Percentiles rank a stretch among this genome's conserved stretches.
phyloP scores from a whole-genome alignment of 2,888 invertebrate species.

The Nasonovia ribisnigri region DNA sequence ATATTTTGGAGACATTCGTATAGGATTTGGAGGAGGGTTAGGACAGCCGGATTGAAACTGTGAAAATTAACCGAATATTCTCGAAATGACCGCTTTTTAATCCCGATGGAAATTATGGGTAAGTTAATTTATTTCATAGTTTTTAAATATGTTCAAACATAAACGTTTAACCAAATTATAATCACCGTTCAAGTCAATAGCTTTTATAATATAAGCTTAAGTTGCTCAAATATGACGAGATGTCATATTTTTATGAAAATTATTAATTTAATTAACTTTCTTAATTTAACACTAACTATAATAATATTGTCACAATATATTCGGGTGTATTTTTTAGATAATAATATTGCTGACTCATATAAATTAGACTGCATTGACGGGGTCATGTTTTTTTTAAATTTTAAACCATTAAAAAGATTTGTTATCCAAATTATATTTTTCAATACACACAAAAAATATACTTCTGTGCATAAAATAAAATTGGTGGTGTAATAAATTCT shows the following conservation, averaged over 20 bases:
- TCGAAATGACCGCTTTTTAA: background rate
- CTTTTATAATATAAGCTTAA: background rate
- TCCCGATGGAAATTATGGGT: background rate
- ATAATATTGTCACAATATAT: background rate
- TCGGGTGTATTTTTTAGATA: background rate
- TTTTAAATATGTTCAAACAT: background rate
- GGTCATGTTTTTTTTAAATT: no score
- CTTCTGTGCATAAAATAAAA: background rate
- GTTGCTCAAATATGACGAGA: background rate
- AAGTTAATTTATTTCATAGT: conserved; percentile 12
- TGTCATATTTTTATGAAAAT: background rate
- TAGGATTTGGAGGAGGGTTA: conserved; percentile 14
- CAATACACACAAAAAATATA: background rate
- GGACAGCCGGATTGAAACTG: background rate
- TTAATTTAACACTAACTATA: background rate
- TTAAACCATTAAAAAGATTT: background rate
- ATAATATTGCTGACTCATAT: background rate
- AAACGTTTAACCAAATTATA: background rate
- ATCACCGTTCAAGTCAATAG: background rate
- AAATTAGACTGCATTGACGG: background rate
- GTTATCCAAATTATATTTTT: background rate
- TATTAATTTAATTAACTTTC: background rate
- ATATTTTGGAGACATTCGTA: conserved; percentile 58
- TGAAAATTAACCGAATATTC: background rate
- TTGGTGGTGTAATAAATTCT: background rate